Evolutionary conservation across 2,888 invertebrate species (phyloP).

Genomic region (Trichopoda pennipes): DNA sequence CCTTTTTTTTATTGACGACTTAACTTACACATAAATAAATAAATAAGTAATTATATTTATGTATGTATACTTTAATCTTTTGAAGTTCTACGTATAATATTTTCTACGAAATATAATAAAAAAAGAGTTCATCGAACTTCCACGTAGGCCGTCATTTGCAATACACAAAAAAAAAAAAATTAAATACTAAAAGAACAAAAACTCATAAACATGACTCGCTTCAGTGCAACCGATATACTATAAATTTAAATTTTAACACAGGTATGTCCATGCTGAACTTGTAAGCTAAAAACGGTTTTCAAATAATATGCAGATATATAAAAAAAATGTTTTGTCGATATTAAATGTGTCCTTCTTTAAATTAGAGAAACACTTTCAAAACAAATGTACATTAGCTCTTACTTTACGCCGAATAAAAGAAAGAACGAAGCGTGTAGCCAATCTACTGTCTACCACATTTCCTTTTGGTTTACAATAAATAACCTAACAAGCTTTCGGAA

Average conservation of each 20-base stretch:
- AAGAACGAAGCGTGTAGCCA: too few species aligned
- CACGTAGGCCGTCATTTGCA: constrained; percentile 2
- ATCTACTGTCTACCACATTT: too few species aligned
- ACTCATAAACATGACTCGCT: constrained; percentile 41
- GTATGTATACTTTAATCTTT: neutral
- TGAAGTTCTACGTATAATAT: neutral
- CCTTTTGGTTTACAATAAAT: too few species aligned
- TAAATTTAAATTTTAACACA: constrained; percentile 20
- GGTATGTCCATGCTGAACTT: neutral
- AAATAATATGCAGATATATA: neutral
- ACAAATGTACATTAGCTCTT: too few species aligned
- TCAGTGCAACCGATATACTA: constrained; percentile 41
- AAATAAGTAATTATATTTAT: neutral
- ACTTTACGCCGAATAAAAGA: too few species aligned
- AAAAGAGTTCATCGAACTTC: constrained; percentile 44
- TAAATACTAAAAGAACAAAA: constrained; percentile 27
- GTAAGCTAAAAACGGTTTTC: neutral
- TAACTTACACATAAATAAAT: too few species aligned
- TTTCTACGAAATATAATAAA: neutral
- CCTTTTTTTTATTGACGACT: neutral
- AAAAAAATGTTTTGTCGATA: too few species aligned
- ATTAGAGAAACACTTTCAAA: too few species aligned
- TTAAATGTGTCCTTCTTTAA: too few species aligned
- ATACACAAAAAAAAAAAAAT: neutral
- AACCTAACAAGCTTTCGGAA: too few species aligned